phyloP scores from a whole-genome alignment of 2,888 invertebrate species.

The Nymphalis polychloros region DNA sequence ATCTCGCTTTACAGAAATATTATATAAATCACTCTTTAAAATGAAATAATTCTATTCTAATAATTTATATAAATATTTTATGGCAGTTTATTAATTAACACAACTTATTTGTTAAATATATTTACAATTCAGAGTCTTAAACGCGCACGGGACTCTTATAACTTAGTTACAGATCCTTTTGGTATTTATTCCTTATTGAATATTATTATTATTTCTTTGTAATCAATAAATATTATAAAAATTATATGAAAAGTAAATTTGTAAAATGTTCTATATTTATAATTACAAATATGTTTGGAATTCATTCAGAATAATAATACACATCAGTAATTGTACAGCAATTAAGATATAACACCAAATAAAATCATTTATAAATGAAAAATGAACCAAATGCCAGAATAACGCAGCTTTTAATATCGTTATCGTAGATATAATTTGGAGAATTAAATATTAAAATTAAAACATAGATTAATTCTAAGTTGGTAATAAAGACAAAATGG shows the following conservation, averaged over 20 bases:
- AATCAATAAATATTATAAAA: neutral
- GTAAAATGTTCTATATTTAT: neutral
- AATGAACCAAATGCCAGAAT: neutral
- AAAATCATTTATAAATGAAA: neutral
- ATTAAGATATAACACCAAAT: slow-evolving; percentile 1
- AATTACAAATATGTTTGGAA: neutral
- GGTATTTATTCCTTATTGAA: too few species aligned
- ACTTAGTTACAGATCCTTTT: too few species aligned
- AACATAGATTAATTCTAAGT: slow-evolving; percentile 6
- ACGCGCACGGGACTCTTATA: neutral
- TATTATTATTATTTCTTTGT: too few species aligned
- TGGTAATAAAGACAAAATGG: slow-evolving; percentile 12
- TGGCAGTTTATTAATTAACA: slow-evolving; percentile 1
- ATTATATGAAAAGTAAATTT: neutral
- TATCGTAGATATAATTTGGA: slow-evolving; percentile 1
- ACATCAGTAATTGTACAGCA: neutral
- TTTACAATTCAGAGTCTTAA: slow-evolving; percentile 7
- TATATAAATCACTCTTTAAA: slow-evolving; percentile 2
- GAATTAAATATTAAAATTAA: slow-evolving; percentile 1
- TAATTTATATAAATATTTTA: slow-evolving; percentile 3
- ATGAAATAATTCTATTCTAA: slow-evolving; percentile 6
- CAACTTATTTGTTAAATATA: neutral
- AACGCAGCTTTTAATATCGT: neutral
- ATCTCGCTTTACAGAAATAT: slow-evolving; percentile 11
- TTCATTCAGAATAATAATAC: neutral